These are phyloP conservation scores for Allenopithecus nigroviridis DNA, from an alignment of 2,797 vertebrate genomes.

Conservation along the genomic window DNA sequence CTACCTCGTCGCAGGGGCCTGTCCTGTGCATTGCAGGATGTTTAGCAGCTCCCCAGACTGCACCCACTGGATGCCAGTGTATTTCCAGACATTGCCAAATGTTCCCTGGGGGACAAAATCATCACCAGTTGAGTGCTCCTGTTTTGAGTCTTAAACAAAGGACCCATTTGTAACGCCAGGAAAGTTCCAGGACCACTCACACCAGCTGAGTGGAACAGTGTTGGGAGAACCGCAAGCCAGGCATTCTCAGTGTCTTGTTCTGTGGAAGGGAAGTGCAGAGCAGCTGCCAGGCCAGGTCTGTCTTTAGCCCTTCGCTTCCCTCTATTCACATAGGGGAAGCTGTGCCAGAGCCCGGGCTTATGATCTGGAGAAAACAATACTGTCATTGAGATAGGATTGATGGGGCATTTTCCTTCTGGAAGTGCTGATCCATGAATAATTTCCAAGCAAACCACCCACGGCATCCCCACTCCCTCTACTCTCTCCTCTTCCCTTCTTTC, in stretches of 20 bases:
- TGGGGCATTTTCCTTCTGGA: background rate
- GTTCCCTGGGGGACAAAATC: background rate
- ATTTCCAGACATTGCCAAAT: background rate
- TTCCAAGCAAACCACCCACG: background rate
- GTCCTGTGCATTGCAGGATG: background rate
- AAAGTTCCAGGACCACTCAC: background rate
- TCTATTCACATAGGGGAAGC: background rate
- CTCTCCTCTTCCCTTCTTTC: background rate
- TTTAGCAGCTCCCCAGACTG: background rate
- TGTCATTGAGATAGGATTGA: conserved; percentile 76
- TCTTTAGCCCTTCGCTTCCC: background rate
- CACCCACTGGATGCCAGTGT: accelerated
- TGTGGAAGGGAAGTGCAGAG: background rate
- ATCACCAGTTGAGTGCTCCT: background rate
- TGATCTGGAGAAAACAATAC: conserved; percentile 69
- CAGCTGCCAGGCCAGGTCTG: accelerated
- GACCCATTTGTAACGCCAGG: background rate
- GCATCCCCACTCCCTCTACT: background rate
- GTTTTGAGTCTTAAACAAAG: background rate
- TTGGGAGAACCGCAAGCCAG: background rate
- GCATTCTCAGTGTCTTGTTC: background rate
- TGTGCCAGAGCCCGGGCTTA: conserved; percentile 59
- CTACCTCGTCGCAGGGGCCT: background rate
- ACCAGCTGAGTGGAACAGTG: background rate
- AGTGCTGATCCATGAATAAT: background rate